phyloP scores from a whole-genome alignment of 2,113 vertebrate species.

The Pedionomus torquatus region DNA sequence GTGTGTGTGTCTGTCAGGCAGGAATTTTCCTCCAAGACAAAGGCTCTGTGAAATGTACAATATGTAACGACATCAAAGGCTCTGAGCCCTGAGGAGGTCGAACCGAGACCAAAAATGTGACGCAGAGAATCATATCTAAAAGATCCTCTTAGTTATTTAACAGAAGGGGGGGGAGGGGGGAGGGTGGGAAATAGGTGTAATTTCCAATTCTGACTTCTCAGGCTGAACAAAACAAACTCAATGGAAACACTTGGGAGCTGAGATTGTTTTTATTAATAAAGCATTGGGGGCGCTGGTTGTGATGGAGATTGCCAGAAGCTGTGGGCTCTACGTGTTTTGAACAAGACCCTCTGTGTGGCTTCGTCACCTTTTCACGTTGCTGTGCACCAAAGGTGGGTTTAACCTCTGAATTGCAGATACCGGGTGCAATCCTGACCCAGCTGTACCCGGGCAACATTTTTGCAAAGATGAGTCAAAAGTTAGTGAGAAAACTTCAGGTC shows the following conservation, averaged over 20 bases:
- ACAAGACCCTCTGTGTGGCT: background rate
- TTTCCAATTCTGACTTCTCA: background rate
- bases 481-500: background rate
- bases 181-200: background rate
- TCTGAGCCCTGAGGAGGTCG: background rate
- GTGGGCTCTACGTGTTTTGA: fast-evolving
- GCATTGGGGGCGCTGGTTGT: background rate
- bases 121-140: background rate
- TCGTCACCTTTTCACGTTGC: fast-evolving
- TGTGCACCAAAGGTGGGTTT: fast-evolving
- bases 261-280: background rate
- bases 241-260: background rate
- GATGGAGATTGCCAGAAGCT: background rate
- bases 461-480: background rate
- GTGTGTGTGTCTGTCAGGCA: background rate
- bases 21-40: slow-evolving; percentile 6
- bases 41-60: background rate
- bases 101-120: background rate
- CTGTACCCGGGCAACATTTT: fast-evolving
- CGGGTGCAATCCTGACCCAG: background rate
- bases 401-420: background rate
- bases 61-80: background rate
- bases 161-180: background rate
- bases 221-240: background rate
- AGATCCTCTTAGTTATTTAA: background rate